Evolutionary conservation across 30 jellyfish, hydroid and myxozoan species (phyloP).

Genomic region (Catostylus mosaicus): DNA sequence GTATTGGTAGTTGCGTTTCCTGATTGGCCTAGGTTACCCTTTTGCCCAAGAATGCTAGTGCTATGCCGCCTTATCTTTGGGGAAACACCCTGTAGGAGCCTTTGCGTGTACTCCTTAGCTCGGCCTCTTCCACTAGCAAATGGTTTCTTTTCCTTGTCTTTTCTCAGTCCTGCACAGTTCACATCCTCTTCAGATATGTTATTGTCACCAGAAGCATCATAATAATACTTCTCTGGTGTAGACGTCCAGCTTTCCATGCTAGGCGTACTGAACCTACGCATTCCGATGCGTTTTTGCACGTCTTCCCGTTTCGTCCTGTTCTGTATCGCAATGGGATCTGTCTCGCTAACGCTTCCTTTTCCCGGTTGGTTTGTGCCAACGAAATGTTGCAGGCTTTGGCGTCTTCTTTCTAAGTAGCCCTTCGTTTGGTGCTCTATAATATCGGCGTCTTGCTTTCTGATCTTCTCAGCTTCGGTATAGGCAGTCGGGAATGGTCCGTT

Average conservation of each 20-base stretch:
- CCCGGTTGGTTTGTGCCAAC: background rate
- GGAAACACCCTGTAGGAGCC: conserved; percentile 62
- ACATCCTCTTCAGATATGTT: conserved; percentile 62
- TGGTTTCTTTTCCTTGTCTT: conserved; percentile 45
- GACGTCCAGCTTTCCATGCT: conserved; percentile 82
- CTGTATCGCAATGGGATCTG: conserved; percentile 38
- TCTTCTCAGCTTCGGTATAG: conserved; percentile 34
- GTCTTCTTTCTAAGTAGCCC: conserved; percentile 33
- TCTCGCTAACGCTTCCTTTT: background rate
- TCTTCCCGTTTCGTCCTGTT: conserved; percentile 38
- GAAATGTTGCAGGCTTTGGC: conserved; percentile 50
- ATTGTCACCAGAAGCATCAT: conserved; percentile 72
- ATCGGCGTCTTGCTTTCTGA: conserved; percentile 54
- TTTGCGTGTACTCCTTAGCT: conserved; percentile 59
- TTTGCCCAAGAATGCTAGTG: conserved; percentile 47
- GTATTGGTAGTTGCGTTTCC: conserved; percentile 23
- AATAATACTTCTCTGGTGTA: conserved; percentile 71
- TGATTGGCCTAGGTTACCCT: background rate
- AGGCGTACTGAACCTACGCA: conserved; percentile 69
- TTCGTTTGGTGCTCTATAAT: conserved; percentile 58
- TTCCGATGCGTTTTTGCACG: conserved; percentile 47
- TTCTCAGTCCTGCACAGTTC: conserved; percentile 35
- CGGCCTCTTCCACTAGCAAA: conserved; percentile 53
- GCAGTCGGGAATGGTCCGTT: conserved; percentile 55
- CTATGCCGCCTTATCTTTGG: conserved; percentile 70